Conservation (phyloP, 2,888 invertebrate genomes). For the Drosophila multiciliata region DNA sequence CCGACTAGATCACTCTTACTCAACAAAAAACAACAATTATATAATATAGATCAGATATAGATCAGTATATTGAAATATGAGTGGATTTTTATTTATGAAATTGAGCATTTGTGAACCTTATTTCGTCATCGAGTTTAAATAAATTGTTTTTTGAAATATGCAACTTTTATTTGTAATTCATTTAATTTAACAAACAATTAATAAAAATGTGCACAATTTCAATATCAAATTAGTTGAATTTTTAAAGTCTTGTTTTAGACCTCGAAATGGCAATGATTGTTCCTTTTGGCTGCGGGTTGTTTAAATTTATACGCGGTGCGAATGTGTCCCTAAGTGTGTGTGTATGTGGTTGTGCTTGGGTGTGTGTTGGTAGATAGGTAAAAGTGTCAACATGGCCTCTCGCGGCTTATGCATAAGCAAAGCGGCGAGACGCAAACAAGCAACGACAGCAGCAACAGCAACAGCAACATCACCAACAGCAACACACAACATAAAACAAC, state of each 20-base stretch:
- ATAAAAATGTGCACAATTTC: not conserved
- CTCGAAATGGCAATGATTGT: conserved; percentile 14
- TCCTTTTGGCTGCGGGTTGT: conserved; percentile 24
- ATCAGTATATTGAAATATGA: no score
- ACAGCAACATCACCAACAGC: conserved; percentile 2
- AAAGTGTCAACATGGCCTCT: conserved; percentile 58
- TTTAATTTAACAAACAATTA: no score
- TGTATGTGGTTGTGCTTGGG: not conserved
- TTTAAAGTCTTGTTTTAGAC: not conserved
- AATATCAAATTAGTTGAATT: not conserved
- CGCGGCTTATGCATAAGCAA: conserved; percentile 64
- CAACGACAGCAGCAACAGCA: conserved; percentile 4
- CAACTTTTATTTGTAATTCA: no score
- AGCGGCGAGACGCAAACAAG: conserved; percentile 37
- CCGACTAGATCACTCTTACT: not conserved
- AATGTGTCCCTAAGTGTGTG: not conserved
- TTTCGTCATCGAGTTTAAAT: no score
- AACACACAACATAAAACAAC: conserved; percentile 1
- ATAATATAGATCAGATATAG: not conserved
- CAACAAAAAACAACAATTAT: not conserved
- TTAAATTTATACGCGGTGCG: conserved; percentile 6
- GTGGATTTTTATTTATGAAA: no score
- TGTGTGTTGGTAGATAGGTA: conserved; percentile 4
- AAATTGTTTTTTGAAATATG: no score
- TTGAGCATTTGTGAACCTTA: no score